Conservation (phyloP, 1,140 invertebrate genomes). For the Bombus sylvicola region DNA sequence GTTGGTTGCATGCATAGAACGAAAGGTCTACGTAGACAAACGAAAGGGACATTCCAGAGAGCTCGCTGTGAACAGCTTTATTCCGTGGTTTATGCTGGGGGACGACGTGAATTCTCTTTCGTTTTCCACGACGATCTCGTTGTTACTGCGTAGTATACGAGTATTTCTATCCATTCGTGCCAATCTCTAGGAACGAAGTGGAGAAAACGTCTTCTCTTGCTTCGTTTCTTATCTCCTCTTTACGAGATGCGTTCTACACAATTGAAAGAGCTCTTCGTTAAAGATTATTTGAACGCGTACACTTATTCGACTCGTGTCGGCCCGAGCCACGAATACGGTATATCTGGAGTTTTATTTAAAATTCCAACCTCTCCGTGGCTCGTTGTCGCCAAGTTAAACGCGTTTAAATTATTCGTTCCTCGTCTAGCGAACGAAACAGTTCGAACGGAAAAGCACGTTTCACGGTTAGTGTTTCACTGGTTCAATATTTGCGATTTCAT, state of each 20-base stretch:
- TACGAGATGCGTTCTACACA: constrained; percentile 1
- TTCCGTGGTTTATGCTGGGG: neutral
- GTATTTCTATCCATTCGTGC: constrained; percentile 28
- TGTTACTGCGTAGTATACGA: neutral
- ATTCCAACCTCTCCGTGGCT: neutral
- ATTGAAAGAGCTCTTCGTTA: constrained; percentile 19
- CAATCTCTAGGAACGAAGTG: neutral
- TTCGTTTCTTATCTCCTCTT: constrained; percentile 33
- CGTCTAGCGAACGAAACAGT: too few species aligned
- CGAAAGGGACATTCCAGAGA: constrained; percentile 28
- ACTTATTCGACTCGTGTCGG: neutral
- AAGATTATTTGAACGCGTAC: neutral
- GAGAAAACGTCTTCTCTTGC: neutral
- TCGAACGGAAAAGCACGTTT: neutral
- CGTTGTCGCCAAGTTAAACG: neutral
- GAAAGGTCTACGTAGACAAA: constrained; percentile 46
- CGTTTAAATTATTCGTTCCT: neutral
- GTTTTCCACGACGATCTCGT: constrained; percentile 27
- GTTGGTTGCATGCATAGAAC: constrained; percentile 28
- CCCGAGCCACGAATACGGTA: neutral
- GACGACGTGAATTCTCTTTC: constrained; percentile 20
- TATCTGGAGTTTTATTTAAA: neutral
- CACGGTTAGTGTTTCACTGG: constrained; percentile 35
- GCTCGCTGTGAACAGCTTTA: neutral
- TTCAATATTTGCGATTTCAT: constrained; percentile 42